Evolutionary conservation across 2,888 invertebrate genomes (phyloP).

Genomic region (Pseudanteris insignis): DNA sequence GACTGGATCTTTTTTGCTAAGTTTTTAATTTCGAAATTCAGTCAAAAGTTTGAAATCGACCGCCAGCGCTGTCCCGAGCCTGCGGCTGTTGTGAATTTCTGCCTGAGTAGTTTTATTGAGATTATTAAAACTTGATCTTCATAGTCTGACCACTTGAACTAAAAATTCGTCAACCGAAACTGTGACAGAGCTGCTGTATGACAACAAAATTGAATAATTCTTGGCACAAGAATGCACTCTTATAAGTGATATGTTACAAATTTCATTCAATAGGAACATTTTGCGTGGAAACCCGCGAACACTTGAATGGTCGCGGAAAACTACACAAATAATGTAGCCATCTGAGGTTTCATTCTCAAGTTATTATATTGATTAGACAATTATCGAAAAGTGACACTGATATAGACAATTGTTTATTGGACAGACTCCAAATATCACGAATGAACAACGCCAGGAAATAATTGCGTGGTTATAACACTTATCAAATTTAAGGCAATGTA

Average conservation of each 20-base stretch:
- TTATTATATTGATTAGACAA: conserved; percentile 63
- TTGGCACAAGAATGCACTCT: conserved; percentile 47
- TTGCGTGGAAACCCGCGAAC: conserved; percentile 60
- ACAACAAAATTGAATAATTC: conserved; percentile 1
- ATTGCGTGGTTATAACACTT: background rate
- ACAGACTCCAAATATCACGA: conserved; percentile 61
- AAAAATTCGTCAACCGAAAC: too few species aligned
- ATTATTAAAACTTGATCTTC: too few species aligned
- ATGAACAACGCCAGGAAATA: conserved; percentile 54
- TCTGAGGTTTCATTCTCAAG: conserved; percentile 56
- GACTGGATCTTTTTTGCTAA: too few species aligned
- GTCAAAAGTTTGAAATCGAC: too few species aligned
- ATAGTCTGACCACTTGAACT: too few species aligned
- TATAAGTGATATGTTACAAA: conserved; percentile 64
- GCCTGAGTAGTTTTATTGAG: too few species aligned
- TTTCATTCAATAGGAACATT: conserved; percentile 61
- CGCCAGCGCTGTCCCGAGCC: too few species aligned
- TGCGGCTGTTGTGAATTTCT: too few species aligned
- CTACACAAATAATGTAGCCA: conserved; percentile 57
- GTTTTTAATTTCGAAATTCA: too few species aligned
- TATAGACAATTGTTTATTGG: conserved; percentile 64
- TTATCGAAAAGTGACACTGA: conserved; percentile 65
- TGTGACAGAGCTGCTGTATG: background rate
- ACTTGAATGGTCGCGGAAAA: conserved; percentile 55
- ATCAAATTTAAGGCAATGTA: too few species aligned